phyloP scores from a whole-genome alignment of 2,888 invertebrate genomes.

The Archips crataeganus region DNA sequence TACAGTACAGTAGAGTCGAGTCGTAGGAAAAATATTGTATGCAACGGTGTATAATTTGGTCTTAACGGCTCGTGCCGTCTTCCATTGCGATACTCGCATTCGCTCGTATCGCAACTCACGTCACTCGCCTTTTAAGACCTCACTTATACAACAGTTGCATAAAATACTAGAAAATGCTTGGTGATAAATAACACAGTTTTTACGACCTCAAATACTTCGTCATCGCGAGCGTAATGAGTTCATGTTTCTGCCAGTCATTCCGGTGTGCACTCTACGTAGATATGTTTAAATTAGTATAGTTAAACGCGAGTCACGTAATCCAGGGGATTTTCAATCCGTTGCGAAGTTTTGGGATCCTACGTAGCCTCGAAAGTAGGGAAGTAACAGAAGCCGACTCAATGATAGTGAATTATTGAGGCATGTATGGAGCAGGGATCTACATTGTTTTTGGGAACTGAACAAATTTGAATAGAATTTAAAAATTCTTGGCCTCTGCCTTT shows the following conservation, averaged over 20 bases:
- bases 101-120: no score
- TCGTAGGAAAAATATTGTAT: no score
- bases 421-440: constrained; percentile 13
- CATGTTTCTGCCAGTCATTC: constrained; percentile 36
- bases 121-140: no score
- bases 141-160: no score
- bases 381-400: constrained; percentile 30
- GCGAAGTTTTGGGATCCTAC: constrained; percentile 40
- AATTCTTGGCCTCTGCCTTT: neutral
- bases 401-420: constrained; percentile 36
- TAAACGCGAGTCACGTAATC: constrained; percentile 42
- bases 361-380: constrained; percentile 34
- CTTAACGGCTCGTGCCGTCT: no score
- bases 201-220: constrained; percentile 20
- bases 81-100: no score
- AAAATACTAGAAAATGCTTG: neutral
- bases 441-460: constrained; percentile 2
- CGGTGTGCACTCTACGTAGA: constrained; percentile 28
- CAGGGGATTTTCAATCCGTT: constrained; percentile 41
- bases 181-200: constrained; percentile 12
- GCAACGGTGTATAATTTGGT: no score
- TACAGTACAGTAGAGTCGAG: no score
- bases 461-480: neutral
- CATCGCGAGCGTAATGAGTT: constrained; percentile 38
- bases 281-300: constrained; percentile 43